Percentiles rank a stretch among this genome's conserved stretches.
Conservation (phyloP, 2,113 vertebrate genomes). For the Limanda limanda region DNA sequence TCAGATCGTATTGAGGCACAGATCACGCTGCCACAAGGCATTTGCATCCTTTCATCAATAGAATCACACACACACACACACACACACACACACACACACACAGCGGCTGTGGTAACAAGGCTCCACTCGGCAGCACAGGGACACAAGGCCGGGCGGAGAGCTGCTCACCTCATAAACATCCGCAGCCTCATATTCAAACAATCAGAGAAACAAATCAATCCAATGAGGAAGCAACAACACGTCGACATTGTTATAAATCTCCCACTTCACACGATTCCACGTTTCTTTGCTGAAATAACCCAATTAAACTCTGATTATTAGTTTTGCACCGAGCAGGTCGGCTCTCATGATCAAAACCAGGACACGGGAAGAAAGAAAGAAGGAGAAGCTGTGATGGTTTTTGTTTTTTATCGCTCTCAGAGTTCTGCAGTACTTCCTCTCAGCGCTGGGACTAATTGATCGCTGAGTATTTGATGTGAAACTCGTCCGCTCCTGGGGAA, state of each 20-base stretch:
- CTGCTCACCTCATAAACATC: neutral
- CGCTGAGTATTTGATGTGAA: constrained; percentile 40
- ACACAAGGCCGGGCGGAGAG: constrained; percentile 25
- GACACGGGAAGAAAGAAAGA: neutral
- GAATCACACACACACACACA: constrained; percentile 49
- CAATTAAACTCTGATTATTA: neutral
- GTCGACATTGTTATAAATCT: neutral
- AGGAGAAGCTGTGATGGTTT: neutral
- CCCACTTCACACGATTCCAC: neutral
- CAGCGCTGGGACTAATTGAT: neutral
- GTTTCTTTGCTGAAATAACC: neutral
- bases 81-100: constrained; percentile 29
- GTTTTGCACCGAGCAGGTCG: neutral
- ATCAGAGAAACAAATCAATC: too few relatives aligned
- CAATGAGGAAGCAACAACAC: neutral
- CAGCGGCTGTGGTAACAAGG: constrained; percentile 22
- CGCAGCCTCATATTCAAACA: too few relatives aligned
- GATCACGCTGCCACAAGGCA: constrained; percentile 57
- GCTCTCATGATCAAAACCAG: constrained; percentile 22
- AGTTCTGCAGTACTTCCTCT: neutral
- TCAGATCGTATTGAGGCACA: constrained; percentile 47
- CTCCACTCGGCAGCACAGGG: constrained; percentile 38
- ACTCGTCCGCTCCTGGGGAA: neutral
- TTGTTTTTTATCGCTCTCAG: constrained; percentile 3
- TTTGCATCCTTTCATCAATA: constrained; percentile 70